Evolutionary conservation across 2,888 invertebrate species (phyloP), one percentile per base, ranked within the genome.

Genomic region (Papilio demoleus): DNA sequence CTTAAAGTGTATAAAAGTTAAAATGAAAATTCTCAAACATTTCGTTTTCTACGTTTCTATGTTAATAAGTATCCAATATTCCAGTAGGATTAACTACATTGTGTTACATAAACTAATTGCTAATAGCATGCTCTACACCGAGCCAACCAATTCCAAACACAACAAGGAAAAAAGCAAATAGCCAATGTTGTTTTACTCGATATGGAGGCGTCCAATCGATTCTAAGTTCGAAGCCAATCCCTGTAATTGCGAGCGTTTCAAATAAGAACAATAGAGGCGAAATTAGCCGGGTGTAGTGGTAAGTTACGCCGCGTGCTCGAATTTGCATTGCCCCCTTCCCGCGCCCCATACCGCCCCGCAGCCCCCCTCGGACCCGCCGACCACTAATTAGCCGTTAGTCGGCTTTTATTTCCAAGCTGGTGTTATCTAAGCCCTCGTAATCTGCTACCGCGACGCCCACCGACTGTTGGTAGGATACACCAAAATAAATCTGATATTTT

Each of bases 341-440:
- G 56, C 24, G 4, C 71, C 72, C 76, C 82, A 77, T 3, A 3
- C 31, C 76, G 24, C 36, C 76, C 75, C 70, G 45, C 27, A 70
- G 73, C 76, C 82, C 77, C 76, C 59, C 17, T 76, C 75, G 77
- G 68, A 50, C 24, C 71, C 71, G 58, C 73, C 72, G 74, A 75
- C 79, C 78, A 75, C 87, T 90, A 92, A 92, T 92, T 92, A 91
- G 86, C 81, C 86, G 88, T 68, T 68, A 68, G 63, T n/a, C 80
- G 70, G 87, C 81, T 89, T 91, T 91, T 92, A 89, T 90, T 90
- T 92, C 91, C 90, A 84, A 82, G 81, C 79, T 75, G 80, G 73
- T 82, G 84, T 81, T 91, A 90, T 91, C 91, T 89, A 84, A 85
- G 83, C 87, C 81, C 71, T 76, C 79, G 84, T 87, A 86, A 90